phyloP scores from a whole-genome alignment of 2,113 vertebrate species.

The Macquaria ambigua region DNA sequence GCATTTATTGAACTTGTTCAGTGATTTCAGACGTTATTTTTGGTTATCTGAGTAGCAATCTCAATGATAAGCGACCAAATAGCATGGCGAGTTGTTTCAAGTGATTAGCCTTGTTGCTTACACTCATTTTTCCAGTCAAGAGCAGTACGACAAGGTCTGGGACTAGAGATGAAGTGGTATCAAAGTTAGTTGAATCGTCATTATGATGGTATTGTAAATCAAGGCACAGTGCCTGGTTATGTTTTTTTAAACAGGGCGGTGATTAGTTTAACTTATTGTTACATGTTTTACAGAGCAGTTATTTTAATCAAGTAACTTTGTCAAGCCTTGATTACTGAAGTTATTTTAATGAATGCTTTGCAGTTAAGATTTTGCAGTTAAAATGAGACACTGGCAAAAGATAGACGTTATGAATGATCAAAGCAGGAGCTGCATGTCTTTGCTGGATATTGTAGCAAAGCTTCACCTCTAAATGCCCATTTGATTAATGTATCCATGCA shows the following conservation, averaged over 20 bases:
- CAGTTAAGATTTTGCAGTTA: not conserved
- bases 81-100: constrained; percentile 31
- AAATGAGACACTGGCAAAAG: not conserved
- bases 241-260: constrained; percentile 10
- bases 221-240: not conserved
- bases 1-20: constrained; percentile 5
- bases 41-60: not conserved
- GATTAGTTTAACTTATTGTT: constrained; percentile 27
- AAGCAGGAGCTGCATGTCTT: not conserved
- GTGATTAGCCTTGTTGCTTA: constrained; percentile 43
- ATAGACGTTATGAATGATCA: not conserved
- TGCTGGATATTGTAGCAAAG: not conserved
- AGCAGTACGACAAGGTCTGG: not conserved
- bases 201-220: constrained; percentile 28
- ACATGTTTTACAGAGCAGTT: constrained; percentile 9
- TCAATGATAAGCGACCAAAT: constrained; percentile 23
- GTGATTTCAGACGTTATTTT: constrained; percentile 14
- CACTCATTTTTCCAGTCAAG: constrained; percentile 25
- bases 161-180: constrained; percentile 28
- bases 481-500: constrained; percentile 44
- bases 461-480: constrained; percentile 27
- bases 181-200: constrained; percentile 22
- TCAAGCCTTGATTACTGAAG: constrained; percentile 10
- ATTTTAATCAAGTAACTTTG: constrained; percentile 21
- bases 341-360: constrained; percentile 4